phyloP scores from a whole-genome alignment of 1,140 invertebrate genomes.

The Bombus polaris region DNA sequence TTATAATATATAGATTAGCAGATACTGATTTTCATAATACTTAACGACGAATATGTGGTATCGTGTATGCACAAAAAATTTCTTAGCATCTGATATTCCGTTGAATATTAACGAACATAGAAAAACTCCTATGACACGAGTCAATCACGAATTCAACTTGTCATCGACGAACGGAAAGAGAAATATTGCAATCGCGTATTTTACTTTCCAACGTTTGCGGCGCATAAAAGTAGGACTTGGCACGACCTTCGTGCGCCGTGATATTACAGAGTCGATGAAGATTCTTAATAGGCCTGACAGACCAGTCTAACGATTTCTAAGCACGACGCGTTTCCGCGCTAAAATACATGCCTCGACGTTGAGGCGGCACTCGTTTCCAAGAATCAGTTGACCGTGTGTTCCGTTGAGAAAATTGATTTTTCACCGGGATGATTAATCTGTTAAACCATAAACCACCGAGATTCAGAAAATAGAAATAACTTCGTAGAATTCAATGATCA shows the following conservation, averaged over 20 bases:
- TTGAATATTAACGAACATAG: background rate
- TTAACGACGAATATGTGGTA: no score
- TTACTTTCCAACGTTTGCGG: slow-evolving; percentile 26
- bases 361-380: slow-evolving; percentile 4
- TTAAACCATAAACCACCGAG: background rate
- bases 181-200: slow-evolving; percentile 3
- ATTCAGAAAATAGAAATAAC: background rate
- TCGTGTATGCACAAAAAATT: no score
- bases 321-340: slow-evolving; percentile 6
- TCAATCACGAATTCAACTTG: slow-evolving; percentile 6
- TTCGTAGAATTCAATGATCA: slow-evolving; percentile 44
- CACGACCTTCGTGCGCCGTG: slow-evolving; percentile 25
- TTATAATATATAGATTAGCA: no score
- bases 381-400: slow-evolving; percentile 15
- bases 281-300: slow-evolving; percentile 25
- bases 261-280: slow-evolving; percentile 28
- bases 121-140: background rate
- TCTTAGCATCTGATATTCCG: background rate
- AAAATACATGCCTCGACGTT: background rate
- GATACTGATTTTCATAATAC: no score
- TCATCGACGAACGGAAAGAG: background rate
- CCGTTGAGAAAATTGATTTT: slow-evolving; percentile 28
- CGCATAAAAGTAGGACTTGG: slow-evolving; percentile 36
- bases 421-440: slow-evolving; percentile 42
- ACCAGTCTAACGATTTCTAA: slow-evolving; percentile 24